Evolutionary conservation across 2,797 vertebrate genomes (phyloP), one percentile per base, ranked within the genome.

Genomic region (Molossus alvarezi): DNA sequence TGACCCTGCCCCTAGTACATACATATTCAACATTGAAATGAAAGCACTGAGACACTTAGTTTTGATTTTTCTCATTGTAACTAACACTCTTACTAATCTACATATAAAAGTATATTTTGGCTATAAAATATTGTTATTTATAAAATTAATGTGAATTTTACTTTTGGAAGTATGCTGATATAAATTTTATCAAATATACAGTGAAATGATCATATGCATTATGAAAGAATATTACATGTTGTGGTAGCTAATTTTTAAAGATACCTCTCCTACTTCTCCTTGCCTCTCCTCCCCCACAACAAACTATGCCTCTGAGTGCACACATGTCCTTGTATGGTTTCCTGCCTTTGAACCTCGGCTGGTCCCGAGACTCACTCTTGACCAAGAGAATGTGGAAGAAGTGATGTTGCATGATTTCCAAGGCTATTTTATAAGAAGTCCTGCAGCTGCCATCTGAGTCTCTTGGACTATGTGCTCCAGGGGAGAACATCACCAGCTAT

Each of bases 131-230:
- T 10, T 77, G 60, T 77, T 87, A 20, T 8, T 23, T 41, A 73
- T 67, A 89, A 80, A 94, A 92, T 94, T 57, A 89, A 51, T 87
- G 20, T 87, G 27, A 93, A 75, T 84, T 93, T 95, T 96, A 87
- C 67, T 92, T 94, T 82, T 86, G 29, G 69, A 79, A 90, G 58
- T 69, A 75, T 51, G 9, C 5, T 67, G 29, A 94, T 64, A 86
- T 0, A 93, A 87, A 82, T 60, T 71, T 91, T 85, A 88, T 53
- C 53, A 80, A 95, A 75, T 88, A 75, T 25, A 62, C 57, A 48
- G 8, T 58, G 48, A 94, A 60, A 84, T 88, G 33, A 62, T 73
- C 75, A 73, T 71, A 85, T 18, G 1, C 12, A 85, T 88, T 85
- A 84, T 53, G 29, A 93, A 81, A 58, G 51, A 94, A 23, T 73